Conservation (phyloP, 2,888 invertebrate genomes). For the Nezara viridula region DNA sequence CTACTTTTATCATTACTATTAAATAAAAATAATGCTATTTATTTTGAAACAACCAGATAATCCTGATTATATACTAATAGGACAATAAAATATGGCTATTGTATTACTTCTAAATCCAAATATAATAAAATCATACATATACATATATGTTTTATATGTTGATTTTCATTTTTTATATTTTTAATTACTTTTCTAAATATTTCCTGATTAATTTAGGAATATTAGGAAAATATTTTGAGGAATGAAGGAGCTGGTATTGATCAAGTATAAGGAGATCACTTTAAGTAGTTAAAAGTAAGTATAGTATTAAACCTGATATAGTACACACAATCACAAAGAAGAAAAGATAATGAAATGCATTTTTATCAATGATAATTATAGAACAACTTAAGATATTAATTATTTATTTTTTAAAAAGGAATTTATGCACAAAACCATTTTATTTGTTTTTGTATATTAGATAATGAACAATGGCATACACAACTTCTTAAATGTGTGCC, state of each 20-base stretch:
- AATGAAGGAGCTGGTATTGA: background rate
- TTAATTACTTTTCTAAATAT: background rate
- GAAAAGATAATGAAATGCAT: background rate
- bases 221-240: background rate
- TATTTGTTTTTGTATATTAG: background rate
- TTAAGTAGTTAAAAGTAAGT: background rate
- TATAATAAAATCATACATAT: constrained; percentile 9
- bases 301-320: background rate
- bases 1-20: too few species aligned
- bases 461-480: background rate
- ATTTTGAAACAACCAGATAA: constrained; percentile 9
- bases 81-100: background rate
- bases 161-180: background rate
- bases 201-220: background rate
- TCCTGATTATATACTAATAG: background rate
- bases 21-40: background rate
- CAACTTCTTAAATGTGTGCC: too few species aligned
- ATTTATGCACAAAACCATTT: too few species aligned
- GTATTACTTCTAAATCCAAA: background rate
- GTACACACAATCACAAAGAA: background rate
- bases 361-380: background rate
- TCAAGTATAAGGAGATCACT: background rate
- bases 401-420: background rate
- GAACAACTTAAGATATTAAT: background rate
- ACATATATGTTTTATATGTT: constrained; percentile 16